Percentiles rank a stretch among this genome's conserved stretches.
Conservation (phyloP, 2,888 invertebrate species). For the Yponomeuta evonymella region DNA sequence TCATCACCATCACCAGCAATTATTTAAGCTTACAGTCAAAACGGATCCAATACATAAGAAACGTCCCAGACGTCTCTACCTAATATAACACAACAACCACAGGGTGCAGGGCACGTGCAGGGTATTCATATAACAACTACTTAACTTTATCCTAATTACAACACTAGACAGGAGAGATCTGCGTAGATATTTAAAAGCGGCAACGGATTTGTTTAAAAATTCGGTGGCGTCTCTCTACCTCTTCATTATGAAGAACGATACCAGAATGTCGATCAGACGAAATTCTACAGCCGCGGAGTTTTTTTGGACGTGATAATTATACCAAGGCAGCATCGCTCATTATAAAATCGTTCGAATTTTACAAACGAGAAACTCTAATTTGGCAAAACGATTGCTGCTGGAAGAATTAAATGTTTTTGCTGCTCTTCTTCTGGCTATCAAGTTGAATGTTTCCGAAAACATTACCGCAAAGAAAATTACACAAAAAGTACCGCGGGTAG, state of each 20-base stretch:
- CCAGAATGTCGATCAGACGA: constrained; percentile 43
- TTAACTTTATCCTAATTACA: too few species aligned
- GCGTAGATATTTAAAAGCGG: not conserved
- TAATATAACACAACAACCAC: too few species aligned
- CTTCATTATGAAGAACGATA: constrained; percentile 35
- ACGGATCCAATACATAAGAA: not conserved
- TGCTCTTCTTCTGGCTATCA: not conserved
- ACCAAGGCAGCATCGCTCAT: constrained; percentile 37
- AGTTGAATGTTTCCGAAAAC: not conserved
- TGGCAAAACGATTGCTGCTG: constrained; percentile 33
- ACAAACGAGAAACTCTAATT: constrained; percentile 32
- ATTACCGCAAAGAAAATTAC: not conserved
- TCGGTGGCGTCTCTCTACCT: constrained; percentile 21
- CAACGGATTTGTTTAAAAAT: not conserved
- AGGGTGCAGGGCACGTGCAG: too few species aligned
- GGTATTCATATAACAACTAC: too few species aligned
- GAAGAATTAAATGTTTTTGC: constrained; percentile 6
- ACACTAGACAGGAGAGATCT: too few species aligned
- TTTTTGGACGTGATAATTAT: constrained; percentile 51
- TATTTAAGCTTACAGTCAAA: not conserved
- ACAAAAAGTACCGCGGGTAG: not conserved
- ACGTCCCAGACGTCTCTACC: too few species aligned
- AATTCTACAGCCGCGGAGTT: constrained; percentile 37
- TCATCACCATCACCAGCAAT: not conserved
- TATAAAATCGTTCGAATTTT: constrained; percentile 49